Base-by-base conservation (phyloP, 1,140 invertebrate species). In the Cotesia vestalis region DNA sequence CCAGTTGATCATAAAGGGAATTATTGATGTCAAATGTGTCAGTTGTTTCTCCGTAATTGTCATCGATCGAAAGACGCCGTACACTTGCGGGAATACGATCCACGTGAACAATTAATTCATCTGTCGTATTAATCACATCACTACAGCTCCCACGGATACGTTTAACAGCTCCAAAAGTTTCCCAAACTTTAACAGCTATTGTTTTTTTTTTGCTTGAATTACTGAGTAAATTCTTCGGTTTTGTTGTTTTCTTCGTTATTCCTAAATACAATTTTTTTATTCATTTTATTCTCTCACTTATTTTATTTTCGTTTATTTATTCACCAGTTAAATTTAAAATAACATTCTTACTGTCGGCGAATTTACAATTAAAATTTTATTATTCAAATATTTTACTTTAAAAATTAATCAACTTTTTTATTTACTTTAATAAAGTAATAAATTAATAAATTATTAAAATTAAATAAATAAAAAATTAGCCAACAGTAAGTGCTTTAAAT, bases 101-200 rank as follows among this genome's bases (percentile, higher is more conserved):
- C 67, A 80, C 57, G 63, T 66, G 72, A 6, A 79, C 76, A 40
- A 79, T 76, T 38, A 76, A 61, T n/a, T 59, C 77, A 11, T 74
- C 36, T 9, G 69, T 52, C 9, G 69, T 73, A 20, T 73, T 71
- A 35, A 73, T 69, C 67, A 79, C 76, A 17, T 78, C 76, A 64
- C 60, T 72, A 70, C 57, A 71, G 4, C 73, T 74, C 17, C 73
- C 76, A 40, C 73, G 75, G 4, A 51, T 75, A 51, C 75, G 79
- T 71, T 77, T 77, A 17, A 81, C 81, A 4, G 79, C 78, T 55
- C 75, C 74, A 4, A 82, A 71, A 9, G 78, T 81, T 36, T 83
- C 81, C 81, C 81, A 83, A 59, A 83, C 81, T 68, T 78, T 80
- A 1, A 75, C 77, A 27, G 81, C 81, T 0, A 83, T 78, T 5